Evolutionary conservation across 2,113 vertebrate species (phyloP).

Genomic region (Epinephelus lanceolatus): DNA sequence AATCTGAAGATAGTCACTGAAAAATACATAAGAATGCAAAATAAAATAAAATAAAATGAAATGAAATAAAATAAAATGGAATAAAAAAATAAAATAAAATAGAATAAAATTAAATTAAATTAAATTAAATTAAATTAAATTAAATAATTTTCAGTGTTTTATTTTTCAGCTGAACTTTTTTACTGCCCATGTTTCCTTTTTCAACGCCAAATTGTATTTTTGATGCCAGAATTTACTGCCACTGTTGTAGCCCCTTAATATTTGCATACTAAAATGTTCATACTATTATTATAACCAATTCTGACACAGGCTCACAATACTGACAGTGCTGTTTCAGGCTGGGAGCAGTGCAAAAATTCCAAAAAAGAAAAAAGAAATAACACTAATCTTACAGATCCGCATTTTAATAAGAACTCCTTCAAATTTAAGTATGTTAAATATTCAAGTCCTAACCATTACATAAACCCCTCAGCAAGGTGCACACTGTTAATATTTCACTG

Average conservation of each 20-base stretch:
- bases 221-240: too few relatives aligned
- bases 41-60: too few relatives aligned
- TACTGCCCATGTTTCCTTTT: too few relatives aligned
- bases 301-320: neutral
- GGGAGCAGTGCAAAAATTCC: neutral
- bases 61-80: too few relatives aligned
- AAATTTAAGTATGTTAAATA: neutral
- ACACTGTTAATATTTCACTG: constrained; percentile 5
- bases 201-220: neutral
- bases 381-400: neutral
- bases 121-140: too few relatives aligned
- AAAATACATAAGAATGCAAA: too few relatives aligned
- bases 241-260: too few relatives aligned
- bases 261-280: neutral
- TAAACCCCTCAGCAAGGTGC: neutral
- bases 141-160: too few relatives aligned
- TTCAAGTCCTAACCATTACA: neutral
- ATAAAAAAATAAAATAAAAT: too few relatives aligned
- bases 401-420: neutral
- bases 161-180: too few relatives aligned
- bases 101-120: too few relatives aligned
- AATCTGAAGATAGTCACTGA: too few relatives aligned
- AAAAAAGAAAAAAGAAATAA: neutral
- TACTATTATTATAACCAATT: neutral
- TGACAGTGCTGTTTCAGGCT: neutral